Conservation (phyloP, 2,113 vertebrate genomes). For the Anas platyrhynchos region DNA sequence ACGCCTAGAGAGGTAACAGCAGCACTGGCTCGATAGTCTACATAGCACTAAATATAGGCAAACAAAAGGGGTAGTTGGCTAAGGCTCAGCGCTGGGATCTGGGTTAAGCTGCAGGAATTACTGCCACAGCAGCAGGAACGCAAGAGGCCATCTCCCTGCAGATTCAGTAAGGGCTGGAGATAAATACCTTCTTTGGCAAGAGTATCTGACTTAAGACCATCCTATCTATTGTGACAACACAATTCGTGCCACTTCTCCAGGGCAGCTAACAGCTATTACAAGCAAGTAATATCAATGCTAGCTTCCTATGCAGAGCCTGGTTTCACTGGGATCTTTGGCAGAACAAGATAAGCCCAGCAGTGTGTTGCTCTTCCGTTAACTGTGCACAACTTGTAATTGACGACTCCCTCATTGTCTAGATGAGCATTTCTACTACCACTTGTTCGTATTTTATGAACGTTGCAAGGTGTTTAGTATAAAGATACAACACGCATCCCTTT, state of each 20-base stretch:
- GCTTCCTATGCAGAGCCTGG: not conserved
- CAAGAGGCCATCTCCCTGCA: not conserved
- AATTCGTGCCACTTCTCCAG: not conserved
- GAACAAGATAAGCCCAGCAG: not conserved
- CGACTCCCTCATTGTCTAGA: not conserved
- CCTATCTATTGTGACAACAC: not conserved
- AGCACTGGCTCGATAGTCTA: not conserved
- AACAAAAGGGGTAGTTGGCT: not conserved
- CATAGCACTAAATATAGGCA: not conserved
- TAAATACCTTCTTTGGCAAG: not conserved
- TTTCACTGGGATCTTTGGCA: not conserved
- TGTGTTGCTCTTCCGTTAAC: not conserved
- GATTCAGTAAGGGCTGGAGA: not conserved
- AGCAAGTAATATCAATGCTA: not conserved
- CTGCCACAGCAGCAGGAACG: not conserved
- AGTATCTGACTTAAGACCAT: not conserved
- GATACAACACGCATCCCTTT: accelerated
- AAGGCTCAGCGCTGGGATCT: not conserved
- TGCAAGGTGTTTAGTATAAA: not conserved
- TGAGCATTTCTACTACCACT: not conserved
- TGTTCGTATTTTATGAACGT: accelerated
- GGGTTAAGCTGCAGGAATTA: not conserved
- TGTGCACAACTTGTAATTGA: not conserved
- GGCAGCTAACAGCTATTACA: not conserved
- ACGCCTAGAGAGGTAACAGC: not conserved